Percentiles rank a stretch among this genome's conserved stretches.
phyloP scores from a whole-genome alignment of 2,888 invertebrate genomes.

The Lepetodrilus schrolli region DNA sequence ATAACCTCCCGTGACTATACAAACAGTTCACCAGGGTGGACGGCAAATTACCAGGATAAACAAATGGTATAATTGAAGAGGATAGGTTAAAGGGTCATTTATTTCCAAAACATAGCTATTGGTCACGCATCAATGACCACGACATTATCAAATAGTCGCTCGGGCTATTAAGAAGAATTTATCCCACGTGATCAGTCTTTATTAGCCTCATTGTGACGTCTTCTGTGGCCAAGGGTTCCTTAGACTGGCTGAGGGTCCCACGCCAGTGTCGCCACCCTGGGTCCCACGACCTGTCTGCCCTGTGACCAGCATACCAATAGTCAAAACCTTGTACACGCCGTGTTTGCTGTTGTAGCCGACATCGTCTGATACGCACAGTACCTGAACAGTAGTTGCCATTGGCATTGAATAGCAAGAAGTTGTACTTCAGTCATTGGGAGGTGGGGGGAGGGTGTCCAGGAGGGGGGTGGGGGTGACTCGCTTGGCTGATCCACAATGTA shows the following conservation, averaged over 20 bases:
- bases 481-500: not conserved
- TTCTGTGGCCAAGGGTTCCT: too few species aligned
- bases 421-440: too few species aligned
- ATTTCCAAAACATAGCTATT: not conserved
- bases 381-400: not conserved
- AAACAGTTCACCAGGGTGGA: too few species aligned
- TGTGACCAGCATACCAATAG: conserved; percentile 6
- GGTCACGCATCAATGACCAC: not conserved
- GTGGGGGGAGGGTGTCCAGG: too few species aligned
- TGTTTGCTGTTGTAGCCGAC: not conserved
- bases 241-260: too few species aligned
- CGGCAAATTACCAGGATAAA: too few species aligned
- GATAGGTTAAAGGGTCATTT: too few species aligned
- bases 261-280: not conserved
- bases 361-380: not conserved
- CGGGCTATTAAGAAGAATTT: not conserved
- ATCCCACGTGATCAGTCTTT: not conserved
- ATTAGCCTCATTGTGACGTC: too few species aligned
- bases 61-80: too few species aligned
- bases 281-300: not conserved
- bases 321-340: not conserved
- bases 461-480: not conserved
- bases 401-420: not conserved
- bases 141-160: not conserved
- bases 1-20: too few species aligned